phyloP scores from a whole-genome alignment of 2,888 invertebrate genomes.

The Drosophila conformis region DNA sequence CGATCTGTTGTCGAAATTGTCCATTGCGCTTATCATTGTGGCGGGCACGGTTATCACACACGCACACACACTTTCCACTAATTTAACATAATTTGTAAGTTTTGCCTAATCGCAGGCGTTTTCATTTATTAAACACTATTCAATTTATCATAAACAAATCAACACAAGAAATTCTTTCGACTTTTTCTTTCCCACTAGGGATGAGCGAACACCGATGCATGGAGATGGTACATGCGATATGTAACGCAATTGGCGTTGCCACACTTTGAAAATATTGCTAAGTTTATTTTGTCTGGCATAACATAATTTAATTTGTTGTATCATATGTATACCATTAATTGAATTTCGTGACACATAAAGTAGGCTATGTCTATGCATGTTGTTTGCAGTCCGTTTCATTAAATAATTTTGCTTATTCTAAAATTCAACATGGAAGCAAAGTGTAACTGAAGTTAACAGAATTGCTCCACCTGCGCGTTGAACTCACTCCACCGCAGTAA shows the following conservation, averaged over 20 bases:
- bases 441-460: constrained; percentile 28
- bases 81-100: constrained; percentile 53
- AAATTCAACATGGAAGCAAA: background rate
- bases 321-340: background rate
- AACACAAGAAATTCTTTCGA: constrained; percentile 60
- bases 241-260: constrained; percentile 16
- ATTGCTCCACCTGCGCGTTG: constrained; percentile 33
- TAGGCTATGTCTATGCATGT: background rate
- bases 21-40: constrained; percentile 84
- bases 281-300: background rate
- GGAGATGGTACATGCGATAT: constrained; percentile 23
- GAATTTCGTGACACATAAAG: background rate
- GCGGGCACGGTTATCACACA: constrained; percentile 56
- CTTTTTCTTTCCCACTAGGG: constrained; percentile 67
- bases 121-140: constrained; percentile 69
- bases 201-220: constrained; percentile 25
- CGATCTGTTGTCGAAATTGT: constrained; percentile 83
- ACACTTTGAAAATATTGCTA: background rate
- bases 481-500: constrained; percentile 12
- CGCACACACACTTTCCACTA: constrained; percentile 53
- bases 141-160: constrained; percentile 56
- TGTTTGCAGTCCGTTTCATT: background rate
- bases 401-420: background rate
- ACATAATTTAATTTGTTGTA: background rate
- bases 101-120: constrained; percentile 33